Base-by-base conservation (phyloP, 2,888 invertebrate genomes). In the Ceraclea dissimilis region DNA sequence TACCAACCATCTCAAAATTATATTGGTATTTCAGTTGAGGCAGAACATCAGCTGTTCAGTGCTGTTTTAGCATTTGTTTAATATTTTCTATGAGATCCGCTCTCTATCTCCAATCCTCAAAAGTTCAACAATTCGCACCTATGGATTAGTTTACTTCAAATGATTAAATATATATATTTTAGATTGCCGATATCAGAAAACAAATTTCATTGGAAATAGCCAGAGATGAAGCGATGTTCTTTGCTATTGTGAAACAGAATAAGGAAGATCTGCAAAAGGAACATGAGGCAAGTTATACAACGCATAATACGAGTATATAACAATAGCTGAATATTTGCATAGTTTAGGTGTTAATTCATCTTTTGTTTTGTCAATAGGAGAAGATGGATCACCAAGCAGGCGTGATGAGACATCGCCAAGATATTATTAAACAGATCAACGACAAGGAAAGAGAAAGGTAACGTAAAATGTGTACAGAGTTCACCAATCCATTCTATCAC, bases 341-440 rank as follows among this genome's bases (percentile, higher is more conserved):
- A 39, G 31, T 11, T 31, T 31, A n/a, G n/a, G n/a, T 8, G 11
- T 31, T 31, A 31, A 31, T 13, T 13, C 39, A 39, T 13, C 2
- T 39, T 39, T 39, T 39, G 5, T 8, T 13, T n/a, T n/a, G 4
- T 39, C 16, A 8, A 31, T 13, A 39, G 39, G 39, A 39, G 16
- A 78, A 79, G 0, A 76, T 79, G 18, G 71, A 77, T 44, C 79
- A 75, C 47, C 75, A 75, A 51, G 73, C 76, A 0, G 72, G 75
- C 44, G 70, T 80, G 0, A 74, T 79, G 46, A 67, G 73, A 19
- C 82, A 86, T 63, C 76, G 85, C 1, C 79, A 76, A 57, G 83
- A 79, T 64, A 80, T 88, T 50, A 75, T 87, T 69, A 81, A 80
- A 63, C 85, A 86, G 70, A 82, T 88, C 49, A 83, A 85, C 65